Percentiles rank a stretch among this genome's conserved stretches.
Conservation (phyloP, 2,797 vertebrate species). For the Neostethus bicornis region DNA sequence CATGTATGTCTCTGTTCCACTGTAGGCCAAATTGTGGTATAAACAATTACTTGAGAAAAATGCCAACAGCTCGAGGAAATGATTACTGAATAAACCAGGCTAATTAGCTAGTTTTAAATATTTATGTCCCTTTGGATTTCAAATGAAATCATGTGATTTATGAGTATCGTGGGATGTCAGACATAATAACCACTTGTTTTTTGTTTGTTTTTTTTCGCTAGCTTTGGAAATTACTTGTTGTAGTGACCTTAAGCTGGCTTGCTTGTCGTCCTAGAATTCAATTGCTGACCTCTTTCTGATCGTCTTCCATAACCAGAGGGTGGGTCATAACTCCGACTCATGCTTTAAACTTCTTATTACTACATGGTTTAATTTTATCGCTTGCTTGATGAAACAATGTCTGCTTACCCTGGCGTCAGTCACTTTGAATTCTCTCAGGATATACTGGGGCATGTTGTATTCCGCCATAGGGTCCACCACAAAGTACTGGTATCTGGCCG, state of each 20-base stretch:
- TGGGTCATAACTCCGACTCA: constrained; percentile 8
- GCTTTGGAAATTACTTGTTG: neutral
- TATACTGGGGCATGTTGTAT: constrained; percentile 99
- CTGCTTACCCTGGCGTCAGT: constrained; percentile 96
- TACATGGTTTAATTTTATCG: constrained; percentile 13
- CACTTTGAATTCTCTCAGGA: constrained; percentile 98
- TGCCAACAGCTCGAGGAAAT: constrained; percentile 38
- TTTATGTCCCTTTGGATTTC: constrained; percentile 18
- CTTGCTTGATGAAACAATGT: constrained; percentile 15
- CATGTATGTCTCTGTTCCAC: constrained; percentile 53
- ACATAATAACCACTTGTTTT: neutral
- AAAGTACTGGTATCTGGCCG: constrained; percentile 98
- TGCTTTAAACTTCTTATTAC: neutral
- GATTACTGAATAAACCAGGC: constrained; percentile 11
- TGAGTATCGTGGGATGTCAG: neutral
- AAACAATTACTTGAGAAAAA: constrained; percentile 59
- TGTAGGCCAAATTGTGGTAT: constrained; percentile 53
- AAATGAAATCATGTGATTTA: constrained; percentile 23
- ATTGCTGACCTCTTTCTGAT: neutral
- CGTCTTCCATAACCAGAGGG: constrained; percentile 2
- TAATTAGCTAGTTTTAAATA: constrained; percentile 26
- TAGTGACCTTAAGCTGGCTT: neutral
- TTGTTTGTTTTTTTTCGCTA: too few species aligned
- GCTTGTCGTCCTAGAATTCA: neutral
- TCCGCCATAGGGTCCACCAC: constrained; percentile 99